Conservation (phyloP, 2,113 vertebrate species). For the Axis porcinus region DNA sequence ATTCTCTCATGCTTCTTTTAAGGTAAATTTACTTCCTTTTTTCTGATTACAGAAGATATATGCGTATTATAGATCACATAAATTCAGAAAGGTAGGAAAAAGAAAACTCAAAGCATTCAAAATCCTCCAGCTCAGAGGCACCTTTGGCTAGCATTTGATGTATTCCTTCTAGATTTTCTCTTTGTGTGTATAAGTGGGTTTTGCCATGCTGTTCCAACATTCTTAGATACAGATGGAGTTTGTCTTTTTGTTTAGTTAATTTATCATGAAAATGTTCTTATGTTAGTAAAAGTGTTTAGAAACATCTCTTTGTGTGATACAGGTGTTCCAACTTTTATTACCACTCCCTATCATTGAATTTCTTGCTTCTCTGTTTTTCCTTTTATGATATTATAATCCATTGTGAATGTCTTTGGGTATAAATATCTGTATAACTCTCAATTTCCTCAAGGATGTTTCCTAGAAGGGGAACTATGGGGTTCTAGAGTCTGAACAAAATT, state of each 20-base stretch:
- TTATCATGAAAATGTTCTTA: neutral
- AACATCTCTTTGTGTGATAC: neutral
- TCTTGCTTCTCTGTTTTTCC: neutral
- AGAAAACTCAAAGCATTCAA: neutral
- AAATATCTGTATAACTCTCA: neutral
- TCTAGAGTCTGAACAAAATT: neutral
- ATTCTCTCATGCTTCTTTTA: neutral
- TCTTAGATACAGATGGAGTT: neutral
- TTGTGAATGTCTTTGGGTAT: neutral
- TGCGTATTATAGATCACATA: neutral
- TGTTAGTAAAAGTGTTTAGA: neutral
- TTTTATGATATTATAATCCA: neutral
- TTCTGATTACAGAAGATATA: neutral
- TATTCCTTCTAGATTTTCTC: neutral
- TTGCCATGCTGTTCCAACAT: neutral
- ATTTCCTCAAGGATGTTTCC: neutral
- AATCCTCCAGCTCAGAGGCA: neutral
- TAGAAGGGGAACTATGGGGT: neutral
- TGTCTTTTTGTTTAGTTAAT: neutral
- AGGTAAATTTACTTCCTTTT: neutral
- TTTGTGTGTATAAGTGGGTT: neutral
- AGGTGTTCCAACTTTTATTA: neutral
- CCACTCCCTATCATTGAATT: neutral
- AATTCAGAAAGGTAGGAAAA: slow-evolving; percentile 9
- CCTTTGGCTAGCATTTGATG: slow-evolving; percentile 10